These are phyloP conservation scores for Catharus ustulatus DNA, from an alignment of 2,797 vertebrate genomes.

Conservation along the genomic window DNA sequence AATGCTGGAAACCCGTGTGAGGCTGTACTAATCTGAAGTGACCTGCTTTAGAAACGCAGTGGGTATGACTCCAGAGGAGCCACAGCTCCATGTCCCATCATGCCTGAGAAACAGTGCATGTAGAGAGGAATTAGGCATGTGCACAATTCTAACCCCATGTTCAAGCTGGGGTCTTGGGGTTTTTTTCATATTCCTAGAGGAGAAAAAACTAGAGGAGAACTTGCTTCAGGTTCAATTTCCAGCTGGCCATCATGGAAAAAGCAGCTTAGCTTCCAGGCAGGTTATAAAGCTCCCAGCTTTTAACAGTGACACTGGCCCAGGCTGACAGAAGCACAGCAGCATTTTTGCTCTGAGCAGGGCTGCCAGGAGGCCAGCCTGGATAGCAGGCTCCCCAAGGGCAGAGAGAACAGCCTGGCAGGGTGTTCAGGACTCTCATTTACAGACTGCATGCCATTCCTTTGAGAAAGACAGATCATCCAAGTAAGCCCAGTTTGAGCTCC, in stretches of 20 bases:
- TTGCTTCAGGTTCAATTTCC: background rate
- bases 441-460: background rate
- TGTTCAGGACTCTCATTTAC: background rate
- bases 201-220: background rate
- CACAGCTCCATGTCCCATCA: background rate
- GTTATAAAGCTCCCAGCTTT: background rate
- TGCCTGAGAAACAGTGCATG: background rate
- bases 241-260: background rate
- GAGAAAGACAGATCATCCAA: background rate
- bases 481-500: background rate
- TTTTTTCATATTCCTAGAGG: background rate
- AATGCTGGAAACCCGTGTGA: background rate
- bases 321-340: background rate
- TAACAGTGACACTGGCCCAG: background rate
- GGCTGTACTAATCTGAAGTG: background rate
- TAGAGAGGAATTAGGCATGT: background rate
- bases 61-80: background rate
- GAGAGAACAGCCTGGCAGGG: background rate
- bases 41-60: background rate
- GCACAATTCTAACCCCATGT: background rate
- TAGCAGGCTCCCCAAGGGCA: background rate
- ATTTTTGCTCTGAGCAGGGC: background rate
- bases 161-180: accelerated
- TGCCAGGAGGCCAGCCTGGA: background rate
- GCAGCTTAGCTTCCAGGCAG: background rate